These are phyloP conservation scores for Papilio elwesi DNA, from an alignment of 2,888 invertebrate species.

Conservation along the genomic window DNA sequence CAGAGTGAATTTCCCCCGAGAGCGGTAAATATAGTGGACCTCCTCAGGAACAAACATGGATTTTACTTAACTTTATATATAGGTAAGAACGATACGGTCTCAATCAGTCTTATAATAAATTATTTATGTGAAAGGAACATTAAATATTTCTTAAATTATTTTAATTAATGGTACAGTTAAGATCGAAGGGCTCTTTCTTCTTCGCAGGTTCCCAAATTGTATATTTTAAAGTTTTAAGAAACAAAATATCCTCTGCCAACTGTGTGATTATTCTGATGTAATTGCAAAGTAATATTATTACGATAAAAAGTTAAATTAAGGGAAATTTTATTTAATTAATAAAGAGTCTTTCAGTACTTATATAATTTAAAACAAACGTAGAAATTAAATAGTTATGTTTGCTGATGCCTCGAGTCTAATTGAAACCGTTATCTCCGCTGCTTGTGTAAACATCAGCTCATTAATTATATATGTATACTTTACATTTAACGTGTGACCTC, in stretches of 20 bases:
- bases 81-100: not conserved
- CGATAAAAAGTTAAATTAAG: not conserved
- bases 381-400: slow-evolving; percentile 16
- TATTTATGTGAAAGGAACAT: not conserved
- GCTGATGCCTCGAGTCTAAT: slow-evolving; percentile 15
- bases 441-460: slow-evolving; percentile 13
- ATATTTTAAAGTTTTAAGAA: too few relatives aligned
- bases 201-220: too few relatives aligned
- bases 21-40: slow-evolving; percentile 29
- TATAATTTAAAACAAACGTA: slow-evolving; percentile 2
- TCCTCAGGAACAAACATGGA: slow-evolving; percentile 12
- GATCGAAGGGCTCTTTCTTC: too few relatives aligned
- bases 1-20: slow-evolving; percentile 31
- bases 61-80: slow-evolving; percentile 17
- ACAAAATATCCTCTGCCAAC: too few relatives aligned
- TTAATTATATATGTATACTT: slow-evolving; percentile 29
- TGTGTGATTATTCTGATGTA: too few relatives aligned
- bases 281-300: too few relatives aligned
- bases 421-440: slow-evolving; percentile 24
- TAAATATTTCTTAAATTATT: not conserved
- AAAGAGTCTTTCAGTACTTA: not conserved
- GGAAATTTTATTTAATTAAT: not conserved
- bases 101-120: not conserved
- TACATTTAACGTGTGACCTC: slow-evolving; percentile 11
- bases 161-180: too few relatives aligned